phyloP scores from a whole-genome alignment of 2,113 vertebrate genomes.

The Centropus unirufus region DNA sequence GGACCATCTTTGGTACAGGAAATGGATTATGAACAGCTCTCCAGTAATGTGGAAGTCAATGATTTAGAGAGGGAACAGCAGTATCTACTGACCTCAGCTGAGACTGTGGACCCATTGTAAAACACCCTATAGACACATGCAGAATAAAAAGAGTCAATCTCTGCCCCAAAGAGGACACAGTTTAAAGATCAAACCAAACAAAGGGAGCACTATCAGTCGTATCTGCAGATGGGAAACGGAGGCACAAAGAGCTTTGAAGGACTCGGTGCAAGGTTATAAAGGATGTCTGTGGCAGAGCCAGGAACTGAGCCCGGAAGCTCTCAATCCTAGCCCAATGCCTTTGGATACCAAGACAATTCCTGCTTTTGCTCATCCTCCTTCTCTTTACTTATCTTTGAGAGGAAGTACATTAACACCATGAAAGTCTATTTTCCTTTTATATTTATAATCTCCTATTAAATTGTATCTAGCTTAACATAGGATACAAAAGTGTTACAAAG shows the following conservation, averaged over 20 bases:
- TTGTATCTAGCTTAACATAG: background rate
- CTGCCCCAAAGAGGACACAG: background rate
- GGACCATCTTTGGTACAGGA: conserved; percentile 16
- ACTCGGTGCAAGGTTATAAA: conserved; percentile 39
- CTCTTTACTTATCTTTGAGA: background rate
- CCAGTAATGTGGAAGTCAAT: background rate
- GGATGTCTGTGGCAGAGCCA: conserved; percentile 42
- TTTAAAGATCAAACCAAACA: conserved; percentile 21
- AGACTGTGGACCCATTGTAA: conserved; percentile 47
- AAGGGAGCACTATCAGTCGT: conserved; percentile 51
- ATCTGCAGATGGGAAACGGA: conserved; percentile 63
- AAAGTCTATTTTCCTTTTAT: background rate
- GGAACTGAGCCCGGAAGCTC: conserved; percentile 34
- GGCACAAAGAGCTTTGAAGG: conserved; percentile 48
- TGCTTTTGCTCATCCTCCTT: background rate
- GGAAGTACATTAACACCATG: background rate
- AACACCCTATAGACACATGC: background rate
- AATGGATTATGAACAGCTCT: conserved; percentile 23
- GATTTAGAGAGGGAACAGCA: background rate
- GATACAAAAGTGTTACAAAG: background rate
- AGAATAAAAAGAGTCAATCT: background rate
- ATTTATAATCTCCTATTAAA: background rate
- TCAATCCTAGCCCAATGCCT: background rate
- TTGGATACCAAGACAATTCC: background rate
- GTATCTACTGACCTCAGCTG: background rate